Evolutionary conservation across 2,797 vertebrate species (phyloP).

Genomic region (Sebastes taczanowskii): DNA sequence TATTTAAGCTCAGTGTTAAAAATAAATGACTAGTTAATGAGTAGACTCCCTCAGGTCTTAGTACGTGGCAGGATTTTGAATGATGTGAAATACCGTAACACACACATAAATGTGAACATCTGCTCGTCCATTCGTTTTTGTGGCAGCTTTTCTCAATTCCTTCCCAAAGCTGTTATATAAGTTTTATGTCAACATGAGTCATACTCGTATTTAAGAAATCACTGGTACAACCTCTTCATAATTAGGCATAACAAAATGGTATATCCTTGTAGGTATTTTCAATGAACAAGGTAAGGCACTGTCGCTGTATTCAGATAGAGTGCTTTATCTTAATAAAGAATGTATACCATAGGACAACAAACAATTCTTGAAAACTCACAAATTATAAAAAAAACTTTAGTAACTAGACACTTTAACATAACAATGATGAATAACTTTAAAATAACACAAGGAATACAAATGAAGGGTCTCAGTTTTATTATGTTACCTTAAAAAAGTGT

Average conservation of each 20-base stretch:
- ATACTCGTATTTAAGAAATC: no score
- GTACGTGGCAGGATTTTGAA: not conserved
- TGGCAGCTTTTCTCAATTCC: no score
- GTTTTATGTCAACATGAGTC: not conserved
- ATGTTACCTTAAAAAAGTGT: not conserved
- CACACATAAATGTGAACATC: not conserved
- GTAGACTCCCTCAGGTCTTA: conserved; percentile 4
- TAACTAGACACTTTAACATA: not conserved
- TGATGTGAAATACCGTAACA: not conserved
- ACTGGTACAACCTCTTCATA: no score
- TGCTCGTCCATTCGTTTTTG: not conserved
- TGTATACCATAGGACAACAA: not conserved
- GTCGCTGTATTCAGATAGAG: not conserved
- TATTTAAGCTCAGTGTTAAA: conserved; percentile 45
- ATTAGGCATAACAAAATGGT: no score
- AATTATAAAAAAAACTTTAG: not conserved
- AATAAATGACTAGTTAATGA: conserved; percentile 59
- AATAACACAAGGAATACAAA: not conserved
- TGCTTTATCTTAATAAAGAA: not conserved
- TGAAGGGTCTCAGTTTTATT: not conserved
- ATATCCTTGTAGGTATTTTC: no score
- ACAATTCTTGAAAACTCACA: no score
- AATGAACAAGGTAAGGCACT: no score
- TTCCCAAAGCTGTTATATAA: not conserved
- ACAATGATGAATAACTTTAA: not conserved